Evolutionary conservation across 2,888 invertebrate genomes (phyloP), one percentile per base, ranked within the genome.

Genomic region (Sarcophaga subvicina): DNA sequence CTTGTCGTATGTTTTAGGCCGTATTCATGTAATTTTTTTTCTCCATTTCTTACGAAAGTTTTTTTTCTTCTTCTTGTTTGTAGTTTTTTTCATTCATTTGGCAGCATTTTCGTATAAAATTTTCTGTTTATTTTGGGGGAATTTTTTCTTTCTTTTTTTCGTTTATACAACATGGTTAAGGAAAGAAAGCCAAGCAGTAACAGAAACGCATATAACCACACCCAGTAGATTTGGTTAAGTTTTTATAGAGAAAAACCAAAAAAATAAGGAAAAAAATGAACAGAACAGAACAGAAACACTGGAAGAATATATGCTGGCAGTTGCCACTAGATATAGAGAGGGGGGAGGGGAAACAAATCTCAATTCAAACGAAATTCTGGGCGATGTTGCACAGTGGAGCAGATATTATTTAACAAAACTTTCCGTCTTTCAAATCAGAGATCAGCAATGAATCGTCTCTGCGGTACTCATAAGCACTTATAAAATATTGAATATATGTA

Each of bases 161-260:
- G 54, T 59, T 47, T 66, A n/a, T 64, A 70, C n/a, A 82, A 72
- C 70, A 83, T 20, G 71, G 12, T 62, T 17, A 67, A 45, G 22
- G 22, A 75, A 83, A 77, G 67, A 80, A 83, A 80, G 80, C 69
- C 72, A 69, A 80, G 72, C 22, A 72, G 80, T 60, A 77, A 83
- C 83, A 86, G 37, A 80, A 86, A 86, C 77, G 83, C 86, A 63
- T 80, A 77, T 83, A 83, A 86, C 86, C 86, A 86, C 86, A 86
- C 86, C 83, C 86, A 77, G 64, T 72, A 83, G 37, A 69, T 72
- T 81, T 76, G 69, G 49, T 84, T 20, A 64, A 47, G 17, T 71
- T 14, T 54, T 54, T 17, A 54, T 17, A 54, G 17, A 14, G 54
- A 54, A 54, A 17, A 54, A 25, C 8, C 45, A 73, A 64, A 22